Percentiles rank a stretch among this genome's conserved stretches.
phyloP scores from a whole-genome alignment of 2,888 invertebrate species.

The Archaeoteleia sp. region DNA sequence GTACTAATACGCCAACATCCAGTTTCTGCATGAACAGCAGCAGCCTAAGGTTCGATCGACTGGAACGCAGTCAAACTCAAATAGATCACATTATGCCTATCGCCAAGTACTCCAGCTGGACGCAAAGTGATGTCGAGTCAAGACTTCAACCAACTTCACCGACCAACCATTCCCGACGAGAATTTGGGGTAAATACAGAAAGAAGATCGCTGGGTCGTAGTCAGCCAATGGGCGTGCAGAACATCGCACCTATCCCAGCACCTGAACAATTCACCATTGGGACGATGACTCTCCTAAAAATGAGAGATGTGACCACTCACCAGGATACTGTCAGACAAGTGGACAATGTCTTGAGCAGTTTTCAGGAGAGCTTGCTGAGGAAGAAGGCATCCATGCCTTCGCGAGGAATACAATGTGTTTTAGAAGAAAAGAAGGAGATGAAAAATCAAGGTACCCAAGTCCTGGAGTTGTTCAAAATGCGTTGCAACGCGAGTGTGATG shows the following conservation, averaged over 20 bases:
- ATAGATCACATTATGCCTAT: slow-evolving; percentile 53
- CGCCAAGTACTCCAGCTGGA: slow-evolving; percentile 38
- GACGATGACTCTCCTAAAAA: slow-evolving; percentile 68
- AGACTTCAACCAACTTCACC: slow-evolving; percentile 9
- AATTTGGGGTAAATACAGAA: slow-evolving; percentile 60
- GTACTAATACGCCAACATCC: slow-evolving; percentile 13
- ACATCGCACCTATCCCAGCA: slow-evolving; percentile 20
- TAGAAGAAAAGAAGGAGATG: slow-evolving; percentile 44
- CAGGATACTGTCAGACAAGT: slow-evolving; percentile 63
- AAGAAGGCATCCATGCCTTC: slow-evolving; percentile 53
- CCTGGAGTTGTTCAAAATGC: slow-evolving; percentile 63
- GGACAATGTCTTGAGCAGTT: slow-evolving; percentile 62
- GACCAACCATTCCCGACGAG: slow-evolving; percentile 43
- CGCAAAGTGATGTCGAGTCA: slow-evolving; percentile 27
- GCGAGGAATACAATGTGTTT: slow-evolving; percentile 59
- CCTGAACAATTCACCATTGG: slow-evolving; percentile 50
- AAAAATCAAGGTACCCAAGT: slow-evolving; percentile 61
- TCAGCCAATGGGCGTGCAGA: slow-evolving; percentile 53
- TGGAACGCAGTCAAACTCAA: slow-evolving; percentile 50
- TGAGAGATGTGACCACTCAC: slow-evolving; percentile 64
- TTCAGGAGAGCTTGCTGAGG: slow-evolving; percentile 57
- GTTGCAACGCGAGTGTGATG: slow-evolving; percentile 68
- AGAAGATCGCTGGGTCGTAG: slow-evolving; percentile 52
- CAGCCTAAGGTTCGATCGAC: slow-evolving; percentile 15
- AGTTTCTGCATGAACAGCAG: slow-evolving; percentile 11